These are phyloP conservation scores for Bilobella aurantiaca DNA, from an alignment of 1,140 invertebrate species.

Conservation along the genomic window DNA sequence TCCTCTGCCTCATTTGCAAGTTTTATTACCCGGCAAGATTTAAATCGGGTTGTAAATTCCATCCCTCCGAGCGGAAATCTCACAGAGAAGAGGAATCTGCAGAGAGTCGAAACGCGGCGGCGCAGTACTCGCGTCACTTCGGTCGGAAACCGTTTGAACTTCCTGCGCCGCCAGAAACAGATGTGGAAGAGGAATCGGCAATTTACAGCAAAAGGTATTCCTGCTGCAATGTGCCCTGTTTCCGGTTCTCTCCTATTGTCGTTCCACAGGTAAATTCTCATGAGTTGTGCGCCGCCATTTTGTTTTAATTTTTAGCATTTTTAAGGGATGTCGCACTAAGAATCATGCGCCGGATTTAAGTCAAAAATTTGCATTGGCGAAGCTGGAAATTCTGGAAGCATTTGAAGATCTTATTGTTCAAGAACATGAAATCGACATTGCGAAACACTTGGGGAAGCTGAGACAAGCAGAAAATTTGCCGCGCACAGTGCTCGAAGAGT, in stretches of 20 bases:
- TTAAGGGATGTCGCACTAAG: slow-evolving; percentile 12
- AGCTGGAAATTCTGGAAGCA: not conserved
- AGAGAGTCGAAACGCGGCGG: too few relatives aligned
- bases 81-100: too few relatives aligned
- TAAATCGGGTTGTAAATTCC: too few relatives aligned
- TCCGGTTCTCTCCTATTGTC: not conserved
- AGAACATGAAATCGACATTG: not conserved
- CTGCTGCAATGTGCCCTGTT: slow-evolving; percentile 14
- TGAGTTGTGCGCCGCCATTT: not conserved
- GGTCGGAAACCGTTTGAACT: too few relatives aligned
- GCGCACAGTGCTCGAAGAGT: not conserved
- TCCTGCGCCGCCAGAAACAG: not conserved
- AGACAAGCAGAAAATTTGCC: too few relatives aligned
- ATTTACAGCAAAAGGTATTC: slow-evolving; percentile 3
- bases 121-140: too few relatives aligned
- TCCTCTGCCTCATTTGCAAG: not conserved
- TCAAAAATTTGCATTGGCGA: not conserved
- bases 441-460: not conserved
- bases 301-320: slow-evolving; percentile 21
- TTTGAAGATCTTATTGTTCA: not conserved
- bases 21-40: not conserved
- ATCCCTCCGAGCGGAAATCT: too few relatives aligned
- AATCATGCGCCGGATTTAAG: slow-evolving; percentile 3
- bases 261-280: slow-evolving; percentile 37
- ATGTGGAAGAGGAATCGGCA: not conserved